A percentile compares a stretch with the other conserved stretches of the same genome.
Evolutionary conservation across 1,140 invertebrate genomes (phyloP).

Genomic region (Zeugodacus cucurbitae): DNA sequence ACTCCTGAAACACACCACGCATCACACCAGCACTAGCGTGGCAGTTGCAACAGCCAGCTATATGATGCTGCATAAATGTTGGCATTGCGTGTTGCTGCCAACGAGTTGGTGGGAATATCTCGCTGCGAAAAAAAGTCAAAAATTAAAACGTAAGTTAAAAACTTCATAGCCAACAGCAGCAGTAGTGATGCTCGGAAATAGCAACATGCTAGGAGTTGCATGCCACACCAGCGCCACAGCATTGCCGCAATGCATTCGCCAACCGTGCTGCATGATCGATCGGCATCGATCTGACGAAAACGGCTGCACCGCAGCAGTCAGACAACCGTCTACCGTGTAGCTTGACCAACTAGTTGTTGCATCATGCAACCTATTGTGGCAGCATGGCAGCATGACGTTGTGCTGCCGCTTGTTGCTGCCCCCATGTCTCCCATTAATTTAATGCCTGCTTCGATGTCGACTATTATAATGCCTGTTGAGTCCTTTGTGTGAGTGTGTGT

Average conservation of each 20-base stretch:
- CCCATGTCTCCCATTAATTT: neutral
- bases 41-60: neutral
- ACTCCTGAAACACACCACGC: neutral
- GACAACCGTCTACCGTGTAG: neutral
- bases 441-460: neutral
- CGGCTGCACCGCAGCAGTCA: constrained; percentile 21
- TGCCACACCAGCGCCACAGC: constrained; percentile 22
- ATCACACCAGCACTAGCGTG: neutral
- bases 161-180: neutral
- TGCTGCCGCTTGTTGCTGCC: neutral
- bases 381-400: neutral
- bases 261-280: constrained; percentile 31
- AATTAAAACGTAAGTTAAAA: neutral
- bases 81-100: neutral
- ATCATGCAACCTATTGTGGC: constrained; percentile 25
- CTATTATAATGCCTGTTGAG: constrained; percentile 20
- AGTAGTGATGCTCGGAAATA: neutral
- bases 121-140: neutral
- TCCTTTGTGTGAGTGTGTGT: neutral
- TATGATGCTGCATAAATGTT: constrained; percentile 26
- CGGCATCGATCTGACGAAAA: constrained; percentile 13
- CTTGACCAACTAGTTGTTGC: constrained; percentile 25
- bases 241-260: neutral
- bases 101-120: constrained; percentile 28
- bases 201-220: neutral